Evolutionary conservation across 2,113 vertebrate species (phyloP).

Genomic region (Equus quagga): DNA sequence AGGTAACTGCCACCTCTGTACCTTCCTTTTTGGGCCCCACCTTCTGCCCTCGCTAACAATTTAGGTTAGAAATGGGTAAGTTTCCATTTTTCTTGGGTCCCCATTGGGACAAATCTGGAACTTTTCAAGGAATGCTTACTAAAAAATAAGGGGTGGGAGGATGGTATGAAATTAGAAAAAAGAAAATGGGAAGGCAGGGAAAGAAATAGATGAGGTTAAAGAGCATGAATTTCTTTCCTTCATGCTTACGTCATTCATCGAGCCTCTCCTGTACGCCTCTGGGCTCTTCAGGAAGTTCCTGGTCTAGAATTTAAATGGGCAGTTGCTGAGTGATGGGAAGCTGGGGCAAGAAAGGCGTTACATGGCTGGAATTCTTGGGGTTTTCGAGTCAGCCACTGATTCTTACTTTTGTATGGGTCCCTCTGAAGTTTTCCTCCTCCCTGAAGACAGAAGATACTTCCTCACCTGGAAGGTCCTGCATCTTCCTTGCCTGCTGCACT

Average conservation of each 20-base stretch:
- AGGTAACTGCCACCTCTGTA: accelerated
- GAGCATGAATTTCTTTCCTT: neutral
- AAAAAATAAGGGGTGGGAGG: neutral
- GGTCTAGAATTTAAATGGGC: neutral
- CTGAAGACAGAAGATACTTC: neutral
- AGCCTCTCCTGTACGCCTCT: accelerated
- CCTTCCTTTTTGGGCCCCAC: accelerated
- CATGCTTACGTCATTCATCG: accelerated
- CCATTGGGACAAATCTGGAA: neutral
- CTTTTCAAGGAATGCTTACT: neutral
- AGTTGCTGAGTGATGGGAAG: neutral
- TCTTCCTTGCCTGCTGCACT: neutral
- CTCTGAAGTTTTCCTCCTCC: neutral
- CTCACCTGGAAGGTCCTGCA: accelerated
- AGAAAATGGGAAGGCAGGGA: neutral
- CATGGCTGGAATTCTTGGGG: neutral
- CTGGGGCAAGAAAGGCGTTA: neutral
- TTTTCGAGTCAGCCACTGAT: neutral
- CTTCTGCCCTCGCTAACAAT: neutral
- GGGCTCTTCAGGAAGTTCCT: neutral
- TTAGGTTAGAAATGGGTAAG: neutral
- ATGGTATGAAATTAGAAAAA: neutral
- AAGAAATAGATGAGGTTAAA: neutral
- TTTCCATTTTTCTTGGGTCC: neutral
- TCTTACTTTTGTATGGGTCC: neutral